Percentiles rank a stretch among this genome's conserved stretches.
These are phyloP conservation scores for Pangasius macronema DNA, from an alignment of 2,797 vertebrate species.

Conservation along the genomic window DNA sequence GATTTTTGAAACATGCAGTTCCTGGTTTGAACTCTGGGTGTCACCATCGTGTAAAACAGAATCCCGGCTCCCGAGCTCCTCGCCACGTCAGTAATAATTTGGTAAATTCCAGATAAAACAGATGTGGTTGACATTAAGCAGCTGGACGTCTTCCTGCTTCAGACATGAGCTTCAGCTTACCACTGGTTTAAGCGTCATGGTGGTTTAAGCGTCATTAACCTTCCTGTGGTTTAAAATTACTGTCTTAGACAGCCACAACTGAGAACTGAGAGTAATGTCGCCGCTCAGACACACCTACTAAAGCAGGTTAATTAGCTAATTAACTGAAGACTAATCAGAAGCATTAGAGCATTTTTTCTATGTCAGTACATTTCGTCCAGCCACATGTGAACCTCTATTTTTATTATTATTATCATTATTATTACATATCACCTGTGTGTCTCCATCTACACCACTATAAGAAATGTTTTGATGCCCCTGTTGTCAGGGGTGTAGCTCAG, in stretches of 20 bases:
- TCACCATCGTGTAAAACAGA: background rate
- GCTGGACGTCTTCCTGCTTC: background rate
- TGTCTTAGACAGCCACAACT: background rate
- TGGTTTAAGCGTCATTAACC: background rate
- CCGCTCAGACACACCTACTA: background rate
- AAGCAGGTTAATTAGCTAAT: background rate
- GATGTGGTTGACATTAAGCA: background rate
- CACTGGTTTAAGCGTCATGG: no score
- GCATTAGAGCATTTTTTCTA: background rate
- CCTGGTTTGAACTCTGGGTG: background rate
- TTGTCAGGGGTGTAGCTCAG: background rate
- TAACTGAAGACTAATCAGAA: background rate
- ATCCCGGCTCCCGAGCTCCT: background rate
- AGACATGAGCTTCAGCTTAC: no score
- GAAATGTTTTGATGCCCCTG: background rate
- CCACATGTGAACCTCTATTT: background rate
- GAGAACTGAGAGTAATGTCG: background rate
- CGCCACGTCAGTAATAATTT: no score
- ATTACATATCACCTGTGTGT: background rate
- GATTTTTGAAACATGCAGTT: background rate
- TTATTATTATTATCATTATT: background rate
- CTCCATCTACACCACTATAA: background rate
- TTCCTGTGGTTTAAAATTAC: background rate
- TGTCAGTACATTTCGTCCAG: background rate
- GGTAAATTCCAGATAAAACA: background rate